Conservation (phyloP, 2,888 invertebrate species). For the Periphyllus acericola region DNA sequence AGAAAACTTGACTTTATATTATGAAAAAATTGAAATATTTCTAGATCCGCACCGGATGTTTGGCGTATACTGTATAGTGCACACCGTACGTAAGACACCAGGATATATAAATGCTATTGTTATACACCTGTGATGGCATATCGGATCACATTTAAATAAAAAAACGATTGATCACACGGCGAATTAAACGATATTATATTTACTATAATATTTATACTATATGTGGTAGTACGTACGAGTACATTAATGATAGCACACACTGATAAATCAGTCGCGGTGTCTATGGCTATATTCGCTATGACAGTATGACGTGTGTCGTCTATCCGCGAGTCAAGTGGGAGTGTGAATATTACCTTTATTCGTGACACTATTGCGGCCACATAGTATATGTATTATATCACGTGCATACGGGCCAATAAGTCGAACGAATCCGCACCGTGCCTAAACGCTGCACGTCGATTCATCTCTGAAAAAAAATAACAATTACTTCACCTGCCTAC, state of each 20-base stretch:
- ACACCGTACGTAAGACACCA: too few relatives aligned
- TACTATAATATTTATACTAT: background rate
- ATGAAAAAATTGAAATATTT: too few relatives aligned
- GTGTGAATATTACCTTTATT: background rate
- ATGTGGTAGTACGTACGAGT: too few relatives aligned
- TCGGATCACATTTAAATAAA: background rate
- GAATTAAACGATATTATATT: background rate
- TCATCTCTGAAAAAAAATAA: constrained; percentile 23
- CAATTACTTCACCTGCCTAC: too few relatives aligned
- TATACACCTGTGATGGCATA: background rate
- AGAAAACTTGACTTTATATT: too few relatives aligned
- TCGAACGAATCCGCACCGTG: background rate
- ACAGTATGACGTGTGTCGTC: background rate
- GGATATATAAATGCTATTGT: too few relatives aligned
- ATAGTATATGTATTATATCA: background rate
- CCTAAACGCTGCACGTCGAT: background rate
- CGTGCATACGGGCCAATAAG: background rate
- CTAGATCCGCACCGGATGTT: too few relatives aligned
- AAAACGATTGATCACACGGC: background rate
- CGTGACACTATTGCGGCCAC: background rate
- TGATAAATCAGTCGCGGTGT: background rate
- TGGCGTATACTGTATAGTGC: too few relatives aligned
- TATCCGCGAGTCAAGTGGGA: background rate
- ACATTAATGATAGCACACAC: too few relatives aligned
- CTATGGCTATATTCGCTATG: too few relatives aligned